A percentile compares a stretch with the other conserved stretches of the same genome.
phyloP scores from a whole-genome alignment of 2,113 vertebrate genomes.

The Ovis aries region DNA sequence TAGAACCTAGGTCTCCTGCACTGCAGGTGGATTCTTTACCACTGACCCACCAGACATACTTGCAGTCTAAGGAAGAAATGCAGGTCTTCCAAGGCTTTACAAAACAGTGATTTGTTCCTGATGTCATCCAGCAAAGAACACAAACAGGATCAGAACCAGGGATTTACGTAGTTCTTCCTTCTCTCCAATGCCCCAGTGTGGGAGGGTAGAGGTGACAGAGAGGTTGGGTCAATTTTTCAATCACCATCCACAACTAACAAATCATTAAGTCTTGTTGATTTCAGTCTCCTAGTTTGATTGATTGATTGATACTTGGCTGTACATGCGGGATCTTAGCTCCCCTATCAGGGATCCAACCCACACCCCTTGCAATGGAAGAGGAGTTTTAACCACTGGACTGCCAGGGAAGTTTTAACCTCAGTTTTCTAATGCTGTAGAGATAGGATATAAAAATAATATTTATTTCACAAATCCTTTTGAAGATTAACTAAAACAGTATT shows the following conservation, averaged over 20 bases:
- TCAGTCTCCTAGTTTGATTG: background rate
- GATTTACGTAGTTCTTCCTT: background rate
- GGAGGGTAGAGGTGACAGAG: background rate
- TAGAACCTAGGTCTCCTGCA: background rate
- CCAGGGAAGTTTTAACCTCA: background rate
- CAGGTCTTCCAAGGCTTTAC: background rate
- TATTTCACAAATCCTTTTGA: background rate
- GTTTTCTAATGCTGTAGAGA: background rate
- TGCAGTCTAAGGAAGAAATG: background rate
- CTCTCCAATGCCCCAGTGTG: background rate
- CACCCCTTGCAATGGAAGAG: background rate
- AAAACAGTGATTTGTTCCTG: background rate
- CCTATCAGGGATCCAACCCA: background rate
- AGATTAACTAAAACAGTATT: background rate
- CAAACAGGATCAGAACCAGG: background rate
- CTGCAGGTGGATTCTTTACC: background rate
- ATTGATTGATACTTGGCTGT: background rate
- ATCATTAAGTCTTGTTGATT: background rate
- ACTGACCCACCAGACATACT: background rate
- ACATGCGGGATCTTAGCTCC: background rate
- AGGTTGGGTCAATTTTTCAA: background rate
- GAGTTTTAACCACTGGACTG: background rate
- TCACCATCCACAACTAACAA: background rate
- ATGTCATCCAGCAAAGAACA: background rate
- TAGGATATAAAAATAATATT: background rate